phyloP scores from a whole-genome alignment of 2,113 vertebrate genomes.

The Halichoerus grypus region DNA sequence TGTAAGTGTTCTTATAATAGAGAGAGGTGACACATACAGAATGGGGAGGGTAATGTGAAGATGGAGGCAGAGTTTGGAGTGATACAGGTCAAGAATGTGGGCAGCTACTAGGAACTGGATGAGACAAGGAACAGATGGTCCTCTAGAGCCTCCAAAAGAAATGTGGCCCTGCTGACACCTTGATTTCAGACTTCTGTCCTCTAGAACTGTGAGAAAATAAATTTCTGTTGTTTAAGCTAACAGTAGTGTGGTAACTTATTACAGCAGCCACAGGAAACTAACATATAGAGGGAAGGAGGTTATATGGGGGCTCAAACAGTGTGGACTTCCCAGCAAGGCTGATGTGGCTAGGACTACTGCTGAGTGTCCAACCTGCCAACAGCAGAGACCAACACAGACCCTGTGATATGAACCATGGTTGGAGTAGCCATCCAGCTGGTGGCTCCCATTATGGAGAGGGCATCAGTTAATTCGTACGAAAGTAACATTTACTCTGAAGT shows the following conservation, averaged over 20 bases:
- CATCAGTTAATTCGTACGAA: background rate
- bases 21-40: background rate
- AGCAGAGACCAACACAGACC: background rate
- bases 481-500: background rate
- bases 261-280: background rate
- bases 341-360: background rate
- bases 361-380: background rate
- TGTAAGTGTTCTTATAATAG: background rate
- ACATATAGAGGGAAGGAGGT: no score
- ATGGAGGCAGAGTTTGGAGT: background rate
- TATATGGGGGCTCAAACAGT: background rate
- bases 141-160: background rate
- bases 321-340: background rate
- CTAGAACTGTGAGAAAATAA: background rate
- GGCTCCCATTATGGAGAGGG: background rate
- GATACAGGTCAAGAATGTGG: background rate
- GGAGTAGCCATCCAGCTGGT: background rate
- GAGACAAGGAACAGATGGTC: background rate
- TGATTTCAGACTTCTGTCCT: background rate
- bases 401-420: background rate
- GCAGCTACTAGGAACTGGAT: background rate
- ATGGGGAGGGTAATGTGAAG: background rate
- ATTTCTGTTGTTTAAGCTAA: background rate
- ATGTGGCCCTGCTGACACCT: background rate
- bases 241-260: background rate